phyloP scores from a whole-genome alignment of 2,888 invertebrate genomes.

The Nymphalis urticae region DNA sequence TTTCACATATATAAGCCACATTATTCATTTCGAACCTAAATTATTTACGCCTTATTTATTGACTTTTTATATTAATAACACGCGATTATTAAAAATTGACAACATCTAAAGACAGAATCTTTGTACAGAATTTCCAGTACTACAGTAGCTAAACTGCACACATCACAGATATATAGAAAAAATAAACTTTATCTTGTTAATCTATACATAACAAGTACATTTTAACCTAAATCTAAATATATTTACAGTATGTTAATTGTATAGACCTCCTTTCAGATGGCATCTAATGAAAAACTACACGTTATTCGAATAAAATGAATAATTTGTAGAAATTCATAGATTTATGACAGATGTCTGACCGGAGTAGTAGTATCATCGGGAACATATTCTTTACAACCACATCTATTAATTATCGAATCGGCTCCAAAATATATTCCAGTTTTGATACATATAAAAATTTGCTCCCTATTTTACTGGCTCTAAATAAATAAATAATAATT shows the following conservation, averaged over 20 bases:
- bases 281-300: conserved; percentile 1
- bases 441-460: conserved; percentile 43
- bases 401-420: conserved; percentile 17
- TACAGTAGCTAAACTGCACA: conserved; percentile 61
- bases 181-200: conserved; percentile 62
- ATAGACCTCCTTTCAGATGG: conserved; percentile 2
- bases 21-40: conserved; percentile 21
- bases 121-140: conserved; percentile 66
- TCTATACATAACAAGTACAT: conserved; percentile 71
- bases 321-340: conserved; percentile 5
- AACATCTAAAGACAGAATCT: conserved; percentile 63
- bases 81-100: conserved; percentile 63
- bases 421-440: conserved; percentile 36
- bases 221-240: conserved; percentile 56
- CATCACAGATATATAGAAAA: conserved; percentile 76
- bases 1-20: conserved; percentile 52
- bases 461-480: conserved; percentile 54
- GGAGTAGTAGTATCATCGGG: conserved; percentile 16
- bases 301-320: not conserved
- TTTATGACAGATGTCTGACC: conserved; percentile 2
- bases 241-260: conserved; percentile 44
- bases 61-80: conserved; percentile 13
- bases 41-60: conserved; percentile 3
- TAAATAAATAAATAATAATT: conserved; percentile 66
- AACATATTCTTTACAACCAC: conserved; percentile 11